Conservation (phyloP, 2,888 invertebrate genomes). For the Eupsilia transversa region DNA sequence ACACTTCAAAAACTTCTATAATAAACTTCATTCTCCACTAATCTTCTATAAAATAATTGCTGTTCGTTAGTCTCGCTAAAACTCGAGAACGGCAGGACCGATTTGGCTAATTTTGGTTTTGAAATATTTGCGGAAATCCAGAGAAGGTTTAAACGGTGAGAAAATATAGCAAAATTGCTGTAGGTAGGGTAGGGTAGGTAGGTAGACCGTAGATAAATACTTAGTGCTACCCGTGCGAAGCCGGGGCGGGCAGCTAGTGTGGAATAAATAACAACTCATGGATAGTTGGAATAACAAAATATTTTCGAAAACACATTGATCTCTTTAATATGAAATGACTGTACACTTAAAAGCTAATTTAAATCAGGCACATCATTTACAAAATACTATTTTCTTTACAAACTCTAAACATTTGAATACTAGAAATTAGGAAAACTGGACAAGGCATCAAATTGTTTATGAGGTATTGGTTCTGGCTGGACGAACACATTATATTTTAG, state of each 20-base stretch:
- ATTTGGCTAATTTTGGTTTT: no score
- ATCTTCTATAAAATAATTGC: no score
- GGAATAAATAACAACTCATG: constrained; percentile 38
- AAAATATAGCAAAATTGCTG: no score
- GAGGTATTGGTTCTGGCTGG: constrained; percentile 59
- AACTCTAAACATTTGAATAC: constrained; percentile 27
- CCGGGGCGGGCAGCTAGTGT: no score
- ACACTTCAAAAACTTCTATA: constrained; percentile 45
- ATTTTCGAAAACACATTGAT: constrained; percentile 21
- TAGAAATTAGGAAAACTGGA: constrained; percentile 31
- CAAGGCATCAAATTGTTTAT: constrained; percentile 50
- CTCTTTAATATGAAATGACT: constrained; percentile 29
- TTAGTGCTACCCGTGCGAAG: no score
- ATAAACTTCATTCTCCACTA: constrained; percentile 47
- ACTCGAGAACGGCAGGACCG: no score
- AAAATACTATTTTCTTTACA: constrained; percentile 14
- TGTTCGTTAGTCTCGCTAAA: no score
- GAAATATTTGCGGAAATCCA: no score
- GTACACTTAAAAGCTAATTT: constrained; percentile 32
- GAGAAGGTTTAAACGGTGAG: no score
- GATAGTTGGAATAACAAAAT: constrained; percentile 24
- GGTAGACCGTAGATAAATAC: no score
- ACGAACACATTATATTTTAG: constrained; percentile 75
- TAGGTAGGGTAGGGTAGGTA: no score
- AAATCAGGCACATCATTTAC: constrained; percentile 18